Evolutionary conservation across 2,113 vertebrate genomes (phyloP).

Genomic region (Pelobates fuscus): DNA sequence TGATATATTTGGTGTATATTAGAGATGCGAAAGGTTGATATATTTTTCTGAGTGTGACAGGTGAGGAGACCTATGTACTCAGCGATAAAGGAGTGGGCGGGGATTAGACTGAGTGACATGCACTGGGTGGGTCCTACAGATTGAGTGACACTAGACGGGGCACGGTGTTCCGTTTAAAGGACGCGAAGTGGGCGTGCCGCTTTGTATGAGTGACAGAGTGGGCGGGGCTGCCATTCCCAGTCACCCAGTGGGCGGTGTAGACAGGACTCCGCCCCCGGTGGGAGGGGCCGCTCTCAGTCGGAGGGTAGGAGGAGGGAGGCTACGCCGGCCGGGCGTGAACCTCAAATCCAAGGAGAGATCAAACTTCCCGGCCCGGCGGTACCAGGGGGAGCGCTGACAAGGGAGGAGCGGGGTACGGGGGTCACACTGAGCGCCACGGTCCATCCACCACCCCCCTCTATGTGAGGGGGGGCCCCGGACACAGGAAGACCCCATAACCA

Average conservation of each 20-base stretch:
- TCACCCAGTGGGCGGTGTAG: neutral
- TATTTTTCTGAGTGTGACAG: no score
- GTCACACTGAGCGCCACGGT: neutral
- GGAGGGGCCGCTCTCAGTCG: neutral
- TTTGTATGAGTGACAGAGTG: neutral
- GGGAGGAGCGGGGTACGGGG: neutral
- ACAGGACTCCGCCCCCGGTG: conserved; percentile 7
- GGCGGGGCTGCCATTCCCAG: neutral
- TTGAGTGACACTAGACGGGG: neutral
- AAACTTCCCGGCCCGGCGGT: conserved; percentile 39
- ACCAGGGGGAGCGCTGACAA: neutral
- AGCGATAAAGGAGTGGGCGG: neutral
- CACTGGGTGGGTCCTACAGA: no score
- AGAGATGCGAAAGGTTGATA: no score
- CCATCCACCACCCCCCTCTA: conserved; percentile 23
- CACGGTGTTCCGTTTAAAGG: neutral
- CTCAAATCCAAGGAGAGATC: conserved; percentile 18
- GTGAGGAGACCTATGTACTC: no score
- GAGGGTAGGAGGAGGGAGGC: conserved; percentile 9
- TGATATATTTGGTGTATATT: no score
- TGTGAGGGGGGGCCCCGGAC: conserved; percentile 33
- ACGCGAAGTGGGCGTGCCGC: neutral
- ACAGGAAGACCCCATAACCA: neutral
- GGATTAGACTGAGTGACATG: neutral
- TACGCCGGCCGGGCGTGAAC: conserved; percentile 43